Base-by-base conservation (phyloP, 2,888 invertebrate species). In the Thymelicus acteon region DNA sequence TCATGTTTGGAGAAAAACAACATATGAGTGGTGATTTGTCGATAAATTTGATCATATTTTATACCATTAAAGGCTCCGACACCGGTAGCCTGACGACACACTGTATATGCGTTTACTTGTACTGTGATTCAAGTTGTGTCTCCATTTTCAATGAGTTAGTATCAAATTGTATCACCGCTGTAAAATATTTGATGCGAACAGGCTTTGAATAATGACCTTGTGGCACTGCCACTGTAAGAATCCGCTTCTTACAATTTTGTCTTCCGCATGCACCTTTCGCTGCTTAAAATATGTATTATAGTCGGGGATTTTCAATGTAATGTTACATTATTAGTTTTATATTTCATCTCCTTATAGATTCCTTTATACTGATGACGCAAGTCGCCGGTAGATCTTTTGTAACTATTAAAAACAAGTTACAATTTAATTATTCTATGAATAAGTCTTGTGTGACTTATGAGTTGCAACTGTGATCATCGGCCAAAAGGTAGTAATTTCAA, bases 221-320 rank as follows among this genome's bases (percentile, higher is more conserved):
- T 39, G 7, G 37, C 60, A 7, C 54, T 61, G 63, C 8, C 49
- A 37, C 31, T 39, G 48, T 19, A 49, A n/a, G 52, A 52, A 61
- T 62, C 61, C 68, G 68, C 54, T 68, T 61, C 39, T 62, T 62
- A 39, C 37, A 49, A 67, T 39, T 7, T 40, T 44, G 54, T 19
- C 68, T 68, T 68, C 68, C 68, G 68, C 52, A 31, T 68, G 44
- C 60, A 68, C 49, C n/a, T 47, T 68, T 68, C 54, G 68, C 49
- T 19, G 66, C 19, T 61, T 62, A 31, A 61, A 67, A 49, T 58
- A 58, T 31, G n/a, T n/a, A 31, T 37, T 13, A 37, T 37, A 6
- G 57, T 13, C 13, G 5, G 54, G 19, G 15, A 49, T 19, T 58
- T 58, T 12, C 13, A 58, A 58, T 37, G n/a, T 37, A 58, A 37